Evolutionary conservation across 2,113 vertebrate genomes (phyloP).

Genomic region (Trinectes maculatus): DNA sequence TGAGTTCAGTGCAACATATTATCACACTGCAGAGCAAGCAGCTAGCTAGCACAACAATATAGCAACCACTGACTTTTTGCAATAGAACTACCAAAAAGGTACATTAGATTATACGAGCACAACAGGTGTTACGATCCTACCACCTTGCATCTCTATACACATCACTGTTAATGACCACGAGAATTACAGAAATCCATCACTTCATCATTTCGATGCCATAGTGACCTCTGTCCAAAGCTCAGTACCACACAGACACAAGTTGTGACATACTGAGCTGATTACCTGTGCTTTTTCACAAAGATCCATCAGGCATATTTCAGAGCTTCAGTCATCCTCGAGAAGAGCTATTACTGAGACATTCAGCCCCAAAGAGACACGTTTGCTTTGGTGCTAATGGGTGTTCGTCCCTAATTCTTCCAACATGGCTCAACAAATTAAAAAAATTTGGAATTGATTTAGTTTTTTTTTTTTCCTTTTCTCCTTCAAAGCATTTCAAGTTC

Average conservation of each 20-base stretch:
- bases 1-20: conserved; percentile 67
- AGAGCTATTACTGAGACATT: conserved; percentile 50
- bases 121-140: conserved; percentile 66
- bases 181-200: conserved; percentile 37
- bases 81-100: conserved; percentile 68
- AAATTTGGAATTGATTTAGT: conserved; percentile 26
- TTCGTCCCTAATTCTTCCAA: conserved; percentile 35
- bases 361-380: conserved; percentile 43
- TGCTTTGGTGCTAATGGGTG: conserved; percentile 23
- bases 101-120: conserved; percentile 66
- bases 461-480: conserved; percentile 13
- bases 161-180: conserved; percentile 55
- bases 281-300: conserved; percentile 19
- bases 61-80: conserved; percentile 66
- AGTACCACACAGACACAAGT: conserved; percentile 80
- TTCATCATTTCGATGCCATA: background rate
- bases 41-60: conserved; percentile 69
- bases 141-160: conserved; percentile 47
- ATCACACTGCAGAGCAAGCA: conserved; percentile 71
- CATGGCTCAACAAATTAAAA: conserved; percentile 35
- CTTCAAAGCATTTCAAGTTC: conserved; percentile 37
- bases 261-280: conserved; percentile 70
- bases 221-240: conserved; percentile 35
- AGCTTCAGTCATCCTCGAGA: conserved; percentile 13
- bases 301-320: conserved; percentile 9